Percentiles rank a stretch among this genome's conserved stretches.
Evolutionary conservation across 2,113 vertebrate species (phyloP).

Genomic region (Sarotherodon lohbergeri): DNA sequence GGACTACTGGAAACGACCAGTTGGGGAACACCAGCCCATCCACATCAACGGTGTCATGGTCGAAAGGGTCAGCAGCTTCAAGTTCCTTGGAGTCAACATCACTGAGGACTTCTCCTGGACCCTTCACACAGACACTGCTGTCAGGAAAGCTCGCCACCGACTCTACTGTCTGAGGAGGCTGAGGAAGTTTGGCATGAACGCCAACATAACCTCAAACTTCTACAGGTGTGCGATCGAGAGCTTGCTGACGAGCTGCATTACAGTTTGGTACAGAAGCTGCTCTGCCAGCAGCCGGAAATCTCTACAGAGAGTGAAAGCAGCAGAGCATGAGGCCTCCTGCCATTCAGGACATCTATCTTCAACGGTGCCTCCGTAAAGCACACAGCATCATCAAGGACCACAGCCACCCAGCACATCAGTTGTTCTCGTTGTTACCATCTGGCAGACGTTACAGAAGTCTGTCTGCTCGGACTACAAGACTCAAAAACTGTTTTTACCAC

Average conservation of each 20-base stretch:
- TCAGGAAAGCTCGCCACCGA: accelerated
- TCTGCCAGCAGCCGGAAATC: accelerated
- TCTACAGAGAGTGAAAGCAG: accelerated
- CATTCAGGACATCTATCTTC: accelerated
- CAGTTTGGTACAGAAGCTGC: accelerated
- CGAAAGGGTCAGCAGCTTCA: not conserved
- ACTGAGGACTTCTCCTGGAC: accelerated
- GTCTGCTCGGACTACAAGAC: not conserved
- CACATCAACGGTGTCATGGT: not conserved
- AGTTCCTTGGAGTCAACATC: accelerated
- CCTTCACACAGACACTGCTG: not conserved
- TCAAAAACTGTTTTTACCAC: accelerated
- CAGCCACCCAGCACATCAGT: not conserved
- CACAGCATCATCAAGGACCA: not conserved
- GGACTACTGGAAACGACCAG: accelerated
- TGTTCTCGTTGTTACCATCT: accelerated
- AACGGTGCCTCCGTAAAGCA: accelerated
- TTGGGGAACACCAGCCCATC: not conserved
- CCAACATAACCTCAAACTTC: not conserved
- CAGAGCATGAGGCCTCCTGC: accelerated
- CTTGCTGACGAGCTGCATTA: accelerated
- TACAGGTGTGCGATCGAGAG: not conserved
- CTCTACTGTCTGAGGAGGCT: not conserved
- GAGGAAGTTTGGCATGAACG: not conserved
- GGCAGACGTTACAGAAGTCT: accelerated